Evolutionary conservation across 2,888 invertebrate genomes (phyloP).

Genomic region (Hypsopygia costalis): DNA sequence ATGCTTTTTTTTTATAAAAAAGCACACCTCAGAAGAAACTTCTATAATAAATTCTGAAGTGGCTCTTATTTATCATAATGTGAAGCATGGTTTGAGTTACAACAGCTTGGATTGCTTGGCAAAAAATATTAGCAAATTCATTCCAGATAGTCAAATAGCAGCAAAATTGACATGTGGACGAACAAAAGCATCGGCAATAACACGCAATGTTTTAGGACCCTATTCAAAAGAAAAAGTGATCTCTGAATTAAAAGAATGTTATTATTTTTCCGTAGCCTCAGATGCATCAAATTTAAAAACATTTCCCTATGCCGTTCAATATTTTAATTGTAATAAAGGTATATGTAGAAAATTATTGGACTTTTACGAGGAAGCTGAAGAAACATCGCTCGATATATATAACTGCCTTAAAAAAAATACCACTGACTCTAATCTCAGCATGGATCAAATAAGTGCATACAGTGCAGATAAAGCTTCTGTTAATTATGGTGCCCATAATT

Average conservation of each 20-base stretch:
- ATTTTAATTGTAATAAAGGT: slow-evolving; percentile 7
- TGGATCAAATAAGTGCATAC: slow-evolving; percentile 1
- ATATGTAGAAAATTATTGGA: slow-evolving; percentile 5
- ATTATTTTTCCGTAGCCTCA: neutral
- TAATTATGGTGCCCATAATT: slow-evolving; percentile 1
- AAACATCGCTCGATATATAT: neutral
- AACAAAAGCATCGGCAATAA: neutral
- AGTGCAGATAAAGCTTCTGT: slow-evolving; percentile 3
- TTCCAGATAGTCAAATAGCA: slow-evolving; percentile 4
- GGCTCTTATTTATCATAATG: slow-evolving; percentile 2
- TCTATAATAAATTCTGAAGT: neutral
- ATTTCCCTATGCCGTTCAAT: slow-evolving; percentile 6
- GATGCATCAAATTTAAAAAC: slow-evolving; percentile 3
- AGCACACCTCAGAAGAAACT: neutral
- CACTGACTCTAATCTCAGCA: neutral
- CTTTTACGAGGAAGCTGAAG: slow-evolving; percentile 7
- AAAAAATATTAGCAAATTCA: slow-evolving; percentile 1
- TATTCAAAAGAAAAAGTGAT: neutral
- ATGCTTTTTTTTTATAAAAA: neutral
- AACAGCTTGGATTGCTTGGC: slow-evolving; percentile 2
- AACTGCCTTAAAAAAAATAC: neutral
- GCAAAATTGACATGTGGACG: slow-evolving; percentile 1
- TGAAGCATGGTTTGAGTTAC: slow-evolving; percentile 3
- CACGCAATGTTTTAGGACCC: neutral
- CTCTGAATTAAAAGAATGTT: neutral